Conservation (phyloP, 2,888 invertebrate genomes). For the Ernsta delagoae region DNA sequence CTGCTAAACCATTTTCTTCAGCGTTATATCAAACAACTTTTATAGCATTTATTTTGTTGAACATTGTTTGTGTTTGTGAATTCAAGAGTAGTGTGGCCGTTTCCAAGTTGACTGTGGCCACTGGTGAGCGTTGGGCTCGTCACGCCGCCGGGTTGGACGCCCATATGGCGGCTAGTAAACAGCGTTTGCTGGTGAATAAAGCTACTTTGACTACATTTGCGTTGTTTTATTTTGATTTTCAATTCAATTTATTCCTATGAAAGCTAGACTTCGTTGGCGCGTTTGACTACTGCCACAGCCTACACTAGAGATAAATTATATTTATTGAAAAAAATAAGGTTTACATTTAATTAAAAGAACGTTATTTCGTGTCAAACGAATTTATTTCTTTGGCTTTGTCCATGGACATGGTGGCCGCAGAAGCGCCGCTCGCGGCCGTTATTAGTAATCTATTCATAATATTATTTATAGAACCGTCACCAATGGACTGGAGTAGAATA, state of each 20-base stretch:
- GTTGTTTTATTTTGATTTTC: background rate
- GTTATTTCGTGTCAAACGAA: constrained; percentile 54
- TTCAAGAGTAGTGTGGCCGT: constrained; percentile 18
- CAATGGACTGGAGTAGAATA: constrained; percentile 14
- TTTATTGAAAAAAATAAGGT: background rate
- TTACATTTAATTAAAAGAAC: background rate
- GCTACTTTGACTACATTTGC: constrained; percentile 49
- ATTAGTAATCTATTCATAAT: constrained; percentile 15
- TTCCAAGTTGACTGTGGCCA: constrained; percentile 45
- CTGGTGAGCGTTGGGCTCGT: constrained; percentile 51
- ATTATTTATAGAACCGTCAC: constrained; percentile 18
- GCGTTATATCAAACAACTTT: too few relatives aligned
- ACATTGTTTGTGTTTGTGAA: too few relatives aligned
- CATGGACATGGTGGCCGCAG: constrained; percentile 43
- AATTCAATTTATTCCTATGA: too few relatives aligned
- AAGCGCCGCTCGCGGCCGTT: constrained; percentile 11
- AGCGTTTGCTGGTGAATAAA: constrained; percentile 65
- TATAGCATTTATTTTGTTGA: too few relatives aligned
- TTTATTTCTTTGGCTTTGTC: constrained; percentile 75
- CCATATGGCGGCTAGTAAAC: constrained; percentile 72
- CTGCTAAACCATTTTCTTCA: too few relatives aligned
- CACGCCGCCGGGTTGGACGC: constrained; percentile 78
- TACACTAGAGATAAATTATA: too few relatives aligned
- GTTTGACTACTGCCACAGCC: too few relatives aligned
- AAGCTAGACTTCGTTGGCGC: too few relatives aligned